Conservation (phyloP, 2,888 invertebrate species). For the Machimus atricapillus region DNA sequence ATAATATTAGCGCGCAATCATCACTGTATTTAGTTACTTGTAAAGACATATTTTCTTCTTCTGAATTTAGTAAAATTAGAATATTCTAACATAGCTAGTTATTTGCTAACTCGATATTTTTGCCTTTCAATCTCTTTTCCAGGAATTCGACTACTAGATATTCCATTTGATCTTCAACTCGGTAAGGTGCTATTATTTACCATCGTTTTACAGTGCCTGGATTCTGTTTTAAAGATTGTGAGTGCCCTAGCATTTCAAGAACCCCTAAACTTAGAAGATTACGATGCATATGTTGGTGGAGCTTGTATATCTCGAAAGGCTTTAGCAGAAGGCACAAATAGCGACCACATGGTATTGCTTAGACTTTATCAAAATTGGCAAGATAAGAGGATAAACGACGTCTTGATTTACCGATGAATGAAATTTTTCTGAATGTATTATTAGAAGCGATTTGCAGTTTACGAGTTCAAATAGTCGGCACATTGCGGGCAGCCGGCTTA, state of each 20-base stretch:
- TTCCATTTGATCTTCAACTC: slow-evolving; percentile 87
- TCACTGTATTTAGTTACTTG: background rate
- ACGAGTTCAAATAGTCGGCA: slow-evolving; percentile 81
- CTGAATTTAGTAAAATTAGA: background rate
- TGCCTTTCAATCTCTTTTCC: slow-evolving; percentile 70
- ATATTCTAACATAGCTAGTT: background rate
- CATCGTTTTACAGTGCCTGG: slow-evolving; percentile 88
- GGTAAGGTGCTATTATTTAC: slow-evolving; percentile 91
- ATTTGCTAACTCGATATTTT: slow-evolving; percentile 61
- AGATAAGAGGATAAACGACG: slow-evolving; percentile 69
- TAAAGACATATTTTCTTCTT: background rate
- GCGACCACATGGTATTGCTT: slow-evolving; percentile 88
- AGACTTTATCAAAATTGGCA: slow-evolving; percentile 80
- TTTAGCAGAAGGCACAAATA: slow-evolving; percentile 78
- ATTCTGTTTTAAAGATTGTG: slow-evolving; percentile 90
- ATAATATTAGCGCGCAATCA: background rate
- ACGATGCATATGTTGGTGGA: slow-evolving; percentile 59
- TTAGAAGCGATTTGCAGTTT: slow-evolving; percentile 90
- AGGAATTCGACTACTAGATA: slow-evolving; percentile 78
- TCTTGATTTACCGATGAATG: slow-evolving; percentile 69
- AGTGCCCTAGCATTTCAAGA: slow-evolving; percentile 78
- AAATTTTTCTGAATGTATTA: slow-evolving; percentile 79
- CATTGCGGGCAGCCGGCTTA: slow-evolving; percentile 67
- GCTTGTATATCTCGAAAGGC: slow-evolving; percentile 64
- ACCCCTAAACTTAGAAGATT: slow-evolving; percentile 75